Conservation (phyloP, 1,140 invertebrate genomes). For the Pseudomyrmex pallidus region DNA sequence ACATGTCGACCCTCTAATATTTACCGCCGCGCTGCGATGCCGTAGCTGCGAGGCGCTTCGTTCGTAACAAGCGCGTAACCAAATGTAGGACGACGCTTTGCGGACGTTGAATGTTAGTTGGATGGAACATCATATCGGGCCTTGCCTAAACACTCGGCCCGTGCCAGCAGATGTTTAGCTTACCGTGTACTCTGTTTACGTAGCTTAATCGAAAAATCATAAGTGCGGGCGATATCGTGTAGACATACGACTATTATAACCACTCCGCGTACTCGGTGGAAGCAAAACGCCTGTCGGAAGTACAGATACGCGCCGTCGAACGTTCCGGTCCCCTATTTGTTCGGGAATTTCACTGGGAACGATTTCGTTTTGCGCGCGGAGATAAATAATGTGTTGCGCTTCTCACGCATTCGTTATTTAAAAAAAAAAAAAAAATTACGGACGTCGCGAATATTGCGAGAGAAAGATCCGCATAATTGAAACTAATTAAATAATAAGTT, state of each 20-base stretch:
- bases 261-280: slow-evolving; percentile 14
- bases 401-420: neutral
- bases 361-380: neutral
- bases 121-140: slow-evolving; percentile 64
- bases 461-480: neutral
- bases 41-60: neutral
- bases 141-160: slow-evolving; percentile 64
- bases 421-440: neutral
- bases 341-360: slow-evolving; percentile 8
- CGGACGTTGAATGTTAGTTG: slow-evolving; percentile 57
- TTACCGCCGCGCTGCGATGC: slow-evolving; percentile 16
- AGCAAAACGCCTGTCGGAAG: slow-evolving; percentile 26
- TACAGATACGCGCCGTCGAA: slow-evolving; percentile 9
- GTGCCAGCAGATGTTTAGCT: slow-evolving; percentile 66
- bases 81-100: slow-evolving; percentile 51
- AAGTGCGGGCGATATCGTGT: slow-evolving; percentile 50
- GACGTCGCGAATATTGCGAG: neutral
- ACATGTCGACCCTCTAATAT: slow-evolving; percentile 51
- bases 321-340: slow-evolving; percentile 18
- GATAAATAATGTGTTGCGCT: neutral
- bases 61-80: slow-evolving; percentile 7
- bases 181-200: slow-evolving; percentile 66
- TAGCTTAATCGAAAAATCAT: slow-evolving; percentile 76
- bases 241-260: slow-evolving; percentile 29
- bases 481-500: neutral